Evolutionary conservation across 2,113 vertebrate genomes (phyloP).

Genomic region (Austrofundulus limnaeus): DNA sequence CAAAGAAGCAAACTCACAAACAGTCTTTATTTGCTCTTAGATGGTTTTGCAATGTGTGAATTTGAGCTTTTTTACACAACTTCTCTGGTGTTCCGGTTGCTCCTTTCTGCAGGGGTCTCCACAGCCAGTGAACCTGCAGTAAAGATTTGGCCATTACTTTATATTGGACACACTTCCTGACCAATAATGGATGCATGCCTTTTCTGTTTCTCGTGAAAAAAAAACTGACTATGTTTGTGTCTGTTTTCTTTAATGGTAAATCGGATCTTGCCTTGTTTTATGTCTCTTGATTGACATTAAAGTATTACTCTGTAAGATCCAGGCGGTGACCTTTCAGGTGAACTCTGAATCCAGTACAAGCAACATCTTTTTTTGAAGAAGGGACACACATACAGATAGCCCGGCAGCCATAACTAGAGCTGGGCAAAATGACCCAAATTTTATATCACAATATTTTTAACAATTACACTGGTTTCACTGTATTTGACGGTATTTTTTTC

Average conservation of each 20-base stretch:
- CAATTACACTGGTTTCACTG: too few species aligned
- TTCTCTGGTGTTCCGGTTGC: background rate
- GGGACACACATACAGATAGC: slow-evolving; percentile 77
- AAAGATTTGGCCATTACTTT: too few species aligned
- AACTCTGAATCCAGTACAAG: slow-evolving; percentile 66
- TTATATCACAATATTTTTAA: too few species aligned
- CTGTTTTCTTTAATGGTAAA: slow-evolving; percentile 13
- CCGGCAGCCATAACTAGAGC: slow-evolving; percentile 72
- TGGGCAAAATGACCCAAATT: slow-evolving; percentile 63
- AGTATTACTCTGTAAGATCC: slow-evolving; percentile 34
- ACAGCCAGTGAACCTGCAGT: too few species aligned
- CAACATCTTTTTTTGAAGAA: slow-evolving; percentile 71
- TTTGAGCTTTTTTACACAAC: background rate
- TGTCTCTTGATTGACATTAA: slow-evolving; percentile 9
- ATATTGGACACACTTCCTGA: background rate
- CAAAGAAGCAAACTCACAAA: slow-evolving; percentile 16
- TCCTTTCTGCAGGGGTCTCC: too few species aligned
- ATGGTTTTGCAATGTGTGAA: background rate
- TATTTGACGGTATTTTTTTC: too few species aligned
- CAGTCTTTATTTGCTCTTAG: background rate
- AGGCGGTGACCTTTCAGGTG: slow-evolving; percentile 58
- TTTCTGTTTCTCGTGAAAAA: background rate
- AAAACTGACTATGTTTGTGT: too few species aligned
- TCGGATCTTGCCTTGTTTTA: slow-evolving; percentile 5
- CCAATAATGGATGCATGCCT: background rate